Base-by-base conservation (phyloP, 92 coral and sea anemone species). In the Epizoanthus rinbou region DNA sequence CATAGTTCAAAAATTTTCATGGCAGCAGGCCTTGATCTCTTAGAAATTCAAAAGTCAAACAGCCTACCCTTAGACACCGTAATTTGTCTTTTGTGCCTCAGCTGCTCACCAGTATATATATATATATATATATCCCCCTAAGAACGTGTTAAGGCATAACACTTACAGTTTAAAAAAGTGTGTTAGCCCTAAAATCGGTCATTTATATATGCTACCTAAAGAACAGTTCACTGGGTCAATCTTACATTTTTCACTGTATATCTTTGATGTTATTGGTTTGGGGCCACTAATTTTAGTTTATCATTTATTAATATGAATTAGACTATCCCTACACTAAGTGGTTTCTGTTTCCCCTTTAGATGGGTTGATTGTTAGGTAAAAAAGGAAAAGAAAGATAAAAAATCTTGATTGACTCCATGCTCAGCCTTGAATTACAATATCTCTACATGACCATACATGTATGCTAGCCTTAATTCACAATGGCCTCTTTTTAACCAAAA, bases 21-120 rank as follows among this genome's bases (percentile, higher is more conserved):
- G 13, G 60, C 60, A 57, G 60, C 60, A 57, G 60, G 60, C 60
- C 60, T 57, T 57, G 60, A 57, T 57, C 60, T 57, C 60, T 57
- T 57, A 57, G 60, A 57, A 57, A 57, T 57, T 57, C 60, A 57
- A 57, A 57, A 57, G 60, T 57, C 60, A 57, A 57, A 57, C 60
- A 57, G 60, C 60, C 18, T 16, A 57, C 60, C 60, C 60, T 57
- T 57, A 57, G 60, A 57, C 60, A 57, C 60, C 3, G 60, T 57
- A 57, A 57, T 57, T 57, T 57, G 60, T 57, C 60, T 57, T 57
- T 57, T 57, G 60, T 57, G 60, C 60, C 60, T 57, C 60, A 57
- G 60, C 60, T 57, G 60, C 60, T 57, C 60, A 57, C 60, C 60
- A 57, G 60, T 57, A n/a, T n/a, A n/a, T n/a, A n/a, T n/a, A n/a